Base-by-base conservation (phyloP, 2,888 invertebrate genomes). In the Pyrocoelia pectoralis region DNA sequence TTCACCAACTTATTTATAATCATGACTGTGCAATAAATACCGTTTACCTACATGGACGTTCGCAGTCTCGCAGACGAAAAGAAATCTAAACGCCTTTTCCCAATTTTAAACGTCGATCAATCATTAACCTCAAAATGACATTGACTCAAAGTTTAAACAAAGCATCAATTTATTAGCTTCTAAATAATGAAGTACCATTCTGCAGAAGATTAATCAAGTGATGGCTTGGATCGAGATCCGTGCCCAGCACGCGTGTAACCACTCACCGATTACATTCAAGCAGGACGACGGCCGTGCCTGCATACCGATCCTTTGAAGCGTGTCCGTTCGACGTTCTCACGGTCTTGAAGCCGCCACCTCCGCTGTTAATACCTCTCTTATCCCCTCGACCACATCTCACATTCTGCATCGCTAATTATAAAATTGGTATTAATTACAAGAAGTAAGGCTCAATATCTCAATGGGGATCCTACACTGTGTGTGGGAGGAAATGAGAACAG, bases 311-410 rank as follows among this genome's bases (percentile, higher is more conserved):
- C 72, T 72, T 63, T 71, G 76, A 70, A 77, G 77, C 77, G 77
- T 77, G 76, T 76, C 76, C 74, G 59, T 51, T 62, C 38, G 55
- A 48, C 82, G 82, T 80, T 82, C 82, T 82, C 73, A 72, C 69
- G 73, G 71, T 70, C 67, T 61, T 68, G 59, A 46, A 64, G 60
- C 52, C 56, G 59, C 57, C 62, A 62, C 68, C 60, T 66, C 65
- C 68, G 66, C 64, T 82, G 81, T 51, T 57, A 53, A 46, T 19
- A 24, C 56, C 48, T 40, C 51, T 38, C 61, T 13, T 12, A 15
- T 41, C 28, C 49, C 46, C 55, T 38, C 54, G 29, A 18, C 28
- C 24, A n/a, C 24, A 18, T 29, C n/a, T 24, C 51, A 49, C 61
- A 61, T 54, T 55, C 59, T 41, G 51, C 52, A 59, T 63, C 51